Evolutionary conservation across 2,797 vertebrate genomes (phyloP).

Genomic region (Mus caroli): DNA sequence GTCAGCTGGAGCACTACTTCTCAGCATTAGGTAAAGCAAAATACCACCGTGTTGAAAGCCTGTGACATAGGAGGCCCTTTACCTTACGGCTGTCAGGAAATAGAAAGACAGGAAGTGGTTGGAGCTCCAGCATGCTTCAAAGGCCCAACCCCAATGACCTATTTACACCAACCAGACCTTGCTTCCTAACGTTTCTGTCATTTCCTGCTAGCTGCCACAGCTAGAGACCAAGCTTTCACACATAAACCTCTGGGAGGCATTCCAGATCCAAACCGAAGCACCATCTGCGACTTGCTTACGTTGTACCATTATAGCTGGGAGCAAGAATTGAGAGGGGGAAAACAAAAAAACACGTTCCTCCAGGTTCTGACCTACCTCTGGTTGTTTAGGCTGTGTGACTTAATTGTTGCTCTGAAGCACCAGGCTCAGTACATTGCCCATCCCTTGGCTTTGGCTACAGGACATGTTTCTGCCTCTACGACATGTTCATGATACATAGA

Average conservation of each 20-base stretch:
- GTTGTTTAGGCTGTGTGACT: neutral
- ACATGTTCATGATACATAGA: neutral
- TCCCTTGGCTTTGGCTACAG: neutral
- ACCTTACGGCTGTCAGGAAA: neutral
- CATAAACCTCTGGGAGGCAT: neutral
- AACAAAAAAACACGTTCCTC: neutral
- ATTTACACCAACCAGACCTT: neutral
- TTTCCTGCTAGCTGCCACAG: neutral
- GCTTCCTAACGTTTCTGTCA: neutral
- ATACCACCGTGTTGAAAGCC: too few relatives aligned
- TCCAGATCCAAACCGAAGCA: neutral
- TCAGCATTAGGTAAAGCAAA: neutral
- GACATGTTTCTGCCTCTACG: neutral
- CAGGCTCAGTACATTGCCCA: neutral
- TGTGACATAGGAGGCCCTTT: neutral
- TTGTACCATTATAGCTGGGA: neutral
- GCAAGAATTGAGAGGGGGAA: neutral
- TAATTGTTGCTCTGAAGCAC: neutral
- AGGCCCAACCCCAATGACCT: neutral
- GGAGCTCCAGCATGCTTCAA: neutral
- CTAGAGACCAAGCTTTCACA: neutral
- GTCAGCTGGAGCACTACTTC: neutral
- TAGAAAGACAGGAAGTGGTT: neutral
- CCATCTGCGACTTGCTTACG: neutral
- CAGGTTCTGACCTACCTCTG: neutral